Evolutionary conservation across 2,113 vertebrate species (phyloP).

Genomic region (rat (Rattus norvegicus)): GRCr8 NC_086021.1:81071001-81071500

Average conservation of each 20-base stretch:
- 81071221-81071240: slow-evolving; percentile 55
- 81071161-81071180: slow-evolving; percentile 36
- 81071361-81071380: neutral
- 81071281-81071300: slow-evolving; percentile 50
- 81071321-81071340: neutral
- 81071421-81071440: too few relatives aligned
- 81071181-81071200: neutral
- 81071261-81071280: slow-evolving; percentile 22
- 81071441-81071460: too few relatives aligned
- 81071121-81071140: slow-evolving; percentile 47
- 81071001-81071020: neutral
- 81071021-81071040: neutral
- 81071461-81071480: too few relatives aligned
- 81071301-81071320: neutral
- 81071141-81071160: slow-evolving; percentile 12
- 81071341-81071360: neutral
- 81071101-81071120: neutral
- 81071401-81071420: neutral
- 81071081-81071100: slow-evolving; percentile 8
- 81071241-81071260: slow-evolving; percentile 10
- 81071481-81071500: neutral
- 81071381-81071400: neutral
- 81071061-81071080: slow-evolving; percentile 34
- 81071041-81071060: slow-evolving; percentile 12
- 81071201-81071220: slow-evolving; percentile 41